Base-by-base conservation (phyloP, 2,797 vertebrate genomes). In the Parambassis ranga region DNA sequence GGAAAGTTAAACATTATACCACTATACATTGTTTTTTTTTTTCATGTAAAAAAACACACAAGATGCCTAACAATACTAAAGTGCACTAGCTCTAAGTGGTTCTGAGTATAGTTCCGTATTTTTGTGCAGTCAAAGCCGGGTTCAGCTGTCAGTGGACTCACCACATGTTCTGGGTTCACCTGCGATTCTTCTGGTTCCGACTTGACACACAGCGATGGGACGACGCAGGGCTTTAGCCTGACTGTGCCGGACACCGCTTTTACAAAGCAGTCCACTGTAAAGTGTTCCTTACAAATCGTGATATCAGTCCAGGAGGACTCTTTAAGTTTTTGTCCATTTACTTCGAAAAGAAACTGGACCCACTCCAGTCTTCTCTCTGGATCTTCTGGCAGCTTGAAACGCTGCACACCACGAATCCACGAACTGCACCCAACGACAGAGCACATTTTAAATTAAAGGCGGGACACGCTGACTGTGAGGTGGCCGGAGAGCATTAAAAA, bases 241-340 rank as follows among this genome's bases (percentile, higher is more conserved):
- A 5, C 42, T 4, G 4, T 0, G 16, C 26, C 55, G 2, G 35
- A 16, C 19, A 2, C 41, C 27, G 5, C 8, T 1, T 26, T 11
- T 5, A 49, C 22, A 13, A 75, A 83, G 1, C 72, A 81, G 51
- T 64, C 60, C 0, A 6, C 2, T 0, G 61, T 43, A 2, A 87
- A 87, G 23, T 85, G 82, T 2, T 78, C 55, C 0, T 24, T 48
- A 3, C 85, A 87, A 1, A 87, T 33, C 2, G 49, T 53, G 18
- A 85, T 80, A 0, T 84, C 82, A 1, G 78, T 81, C 67, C 84
- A 87, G 38, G 33, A 61, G 4, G 80, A 77, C 2, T 83, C 77
- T 46, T 56, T 79, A 1, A 84, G 43, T 1, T 49, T 51, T 1
- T 80, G 79, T 2, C 14, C 47, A 15, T 86, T 82, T 4, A 65